phyloP scores from a whole-genome alignment of 2,888 invertebrate genomes.

The Pocota personata region DNA sequence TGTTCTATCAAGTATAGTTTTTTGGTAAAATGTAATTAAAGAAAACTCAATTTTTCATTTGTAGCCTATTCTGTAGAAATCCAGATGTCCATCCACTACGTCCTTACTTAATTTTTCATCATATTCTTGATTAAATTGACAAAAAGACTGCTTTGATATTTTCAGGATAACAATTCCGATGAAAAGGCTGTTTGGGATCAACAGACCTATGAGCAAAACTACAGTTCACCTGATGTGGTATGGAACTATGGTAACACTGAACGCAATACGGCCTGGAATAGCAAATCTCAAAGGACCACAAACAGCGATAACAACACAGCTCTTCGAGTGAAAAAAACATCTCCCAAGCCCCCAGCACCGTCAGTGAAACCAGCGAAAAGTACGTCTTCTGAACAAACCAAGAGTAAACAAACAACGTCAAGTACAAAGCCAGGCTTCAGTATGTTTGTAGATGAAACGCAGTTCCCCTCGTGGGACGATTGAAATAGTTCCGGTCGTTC shows the following conservation, averaged over 20 bases:
- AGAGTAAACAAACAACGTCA: conserved; percentile 78
- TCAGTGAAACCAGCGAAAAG: conserved; percentile 76
- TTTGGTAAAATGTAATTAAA: too few species aligned
- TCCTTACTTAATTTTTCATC: too few species aligned
- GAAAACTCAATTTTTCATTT: too few species aligned
- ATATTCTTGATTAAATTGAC: too few species aligned
- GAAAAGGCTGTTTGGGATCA: conserved; percentile 83
- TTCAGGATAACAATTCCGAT: conserved; percentile 80
- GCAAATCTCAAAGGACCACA: conserved; percentile 56
- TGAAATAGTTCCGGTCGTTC: conserved; percentile 80
- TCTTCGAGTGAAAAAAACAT: conserved; percentile 67
- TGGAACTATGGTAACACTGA: conserved; percentile 64
- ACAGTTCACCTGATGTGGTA: conserved; percentile 68
- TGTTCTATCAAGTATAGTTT: too few species aligned
- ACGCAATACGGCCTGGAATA: conserved; percentile 56
- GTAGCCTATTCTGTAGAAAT: too few species aligned
- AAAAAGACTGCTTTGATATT: too few species aligned
- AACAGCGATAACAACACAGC: conserved; percentile 64
- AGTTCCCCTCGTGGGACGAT: conserved; percentile 88
- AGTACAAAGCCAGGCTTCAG: conserved; percentile 80
- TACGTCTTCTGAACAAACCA: conserved; percentile 74
- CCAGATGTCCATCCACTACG: too few species aligned
- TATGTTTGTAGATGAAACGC: conserved; percentile 85
- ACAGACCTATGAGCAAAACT: conserved; percentile 78
- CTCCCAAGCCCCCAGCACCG: conserved; percentile 73